Evolutionary conservation across 1,140 invertebrate species (phyloP).

Genomic region (Sitodiplosis mosellana): DNA sequence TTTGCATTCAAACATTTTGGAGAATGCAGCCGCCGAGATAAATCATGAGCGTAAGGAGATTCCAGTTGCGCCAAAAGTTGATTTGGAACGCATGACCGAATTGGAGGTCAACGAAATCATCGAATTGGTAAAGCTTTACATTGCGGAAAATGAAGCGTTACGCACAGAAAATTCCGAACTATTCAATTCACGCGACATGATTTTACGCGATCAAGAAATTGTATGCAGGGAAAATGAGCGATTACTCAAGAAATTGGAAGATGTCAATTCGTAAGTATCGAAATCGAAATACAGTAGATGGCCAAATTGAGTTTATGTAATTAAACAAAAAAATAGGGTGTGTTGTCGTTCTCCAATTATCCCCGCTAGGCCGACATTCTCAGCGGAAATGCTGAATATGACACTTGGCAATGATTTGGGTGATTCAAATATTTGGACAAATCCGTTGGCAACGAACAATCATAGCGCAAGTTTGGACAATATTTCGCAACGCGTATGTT

Average conservation of each 20-base stretch:
- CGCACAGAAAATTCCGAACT: constrained; percentile 74
- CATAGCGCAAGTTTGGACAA: not conserved
- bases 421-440: constrained; percentile 49
- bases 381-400: constrained; percentile 33
- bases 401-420: constrained; percentile 23
- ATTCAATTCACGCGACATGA: constrained; percentile 54
- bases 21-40: constrained; percentile 6
- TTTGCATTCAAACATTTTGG: constrained; percentile 23
- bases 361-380: constrained; percentile 48
- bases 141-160: constrained; percentile 71
- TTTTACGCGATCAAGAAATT: constrained; percentile 73
- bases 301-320: not conserved
- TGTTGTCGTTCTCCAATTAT: constrained; percentile 61
- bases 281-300: not conserved
- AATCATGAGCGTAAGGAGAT: constrained; percentile 11
- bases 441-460: constrained; percentile 30
- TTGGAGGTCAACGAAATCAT: constrained; percentile 49
- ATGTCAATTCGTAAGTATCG: constrained; percentile 57
- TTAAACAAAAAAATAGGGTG: constrained; percentile 30
- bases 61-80: constrained; percentile 32
- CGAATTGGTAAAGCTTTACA: constrained; percentile 56
- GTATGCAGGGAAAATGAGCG: constrained; percentile 81
- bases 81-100: constrained; percentile 49
- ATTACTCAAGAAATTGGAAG: constrained; percentile 68
- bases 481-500: not conserved